Base-by-base conservation (phyloP, 2,797 vertebrate genomes). In the Vultur gryphus region DNA sequence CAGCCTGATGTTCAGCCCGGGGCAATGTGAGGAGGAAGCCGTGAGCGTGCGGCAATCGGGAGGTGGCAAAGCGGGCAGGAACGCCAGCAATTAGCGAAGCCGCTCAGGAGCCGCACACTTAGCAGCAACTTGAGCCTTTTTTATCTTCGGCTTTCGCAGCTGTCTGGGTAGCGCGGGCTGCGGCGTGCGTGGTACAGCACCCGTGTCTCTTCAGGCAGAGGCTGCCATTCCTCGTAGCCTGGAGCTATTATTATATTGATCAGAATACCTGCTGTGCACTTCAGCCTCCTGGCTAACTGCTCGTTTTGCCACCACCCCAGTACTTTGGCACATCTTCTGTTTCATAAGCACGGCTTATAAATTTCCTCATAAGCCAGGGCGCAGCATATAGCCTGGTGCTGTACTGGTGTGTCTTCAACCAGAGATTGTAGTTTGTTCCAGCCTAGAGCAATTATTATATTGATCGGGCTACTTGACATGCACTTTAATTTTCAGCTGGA, bases 401-500 rank as follows among this genome's bases (percentile, higher is more conserved):
- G n/a, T 66, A 14, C 57, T 83, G 59, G 61, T 16, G 58, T 87
- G 52, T 90, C 84, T 95, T 94, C 84, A 81, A 12, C 75, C 64
- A 84, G 84, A 79, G 64, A 76, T 6, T 87, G 88, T 71, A 39
- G 90, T 96, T 96, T 90, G 89, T 93, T 97, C 55, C 87, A 96
- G 90, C 94, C 84, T 89, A 43, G 77, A 96, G 93, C 94, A 93
- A 54, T 97, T 95, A 96, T 85, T 93, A 10, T 84, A 80, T 67
- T 89, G 88, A 96, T 93, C 16, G 69, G 89, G 89, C 93, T 92
- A 28, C 93, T 97, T 95, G 97, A 92, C 66, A 57, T 91, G 85
- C 72, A 62, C 78, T 95, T 95, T 91, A 90, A 97, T 97, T 96
- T 97, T 92, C 94, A 95, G 80, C 93, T 92, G 88, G 79, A 89